These are phyloP conservation scores for Caracal caracal DNA, from an alignment of 2,113 vertebrate species.

Conservation along the genomic window DNA sequence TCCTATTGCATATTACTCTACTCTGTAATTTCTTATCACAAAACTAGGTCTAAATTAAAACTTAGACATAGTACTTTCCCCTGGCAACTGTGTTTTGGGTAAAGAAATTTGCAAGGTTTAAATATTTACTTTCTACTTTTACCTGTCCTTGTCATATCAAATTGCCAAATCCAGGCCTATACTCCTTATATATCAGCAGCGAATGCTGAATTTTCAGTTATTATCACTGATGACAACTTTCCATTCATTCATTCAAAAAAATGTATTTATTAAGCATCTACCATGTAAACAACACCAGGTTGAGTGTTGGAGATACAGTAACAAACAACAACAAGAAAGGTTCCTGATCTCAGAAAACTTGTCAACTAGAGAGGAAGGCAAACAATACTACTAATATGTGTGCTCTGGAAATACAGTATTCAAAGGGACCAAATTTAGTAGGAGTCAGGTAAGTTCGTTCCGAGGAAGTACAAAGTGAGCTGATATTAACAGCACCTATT, in stretches of 20 bases:
- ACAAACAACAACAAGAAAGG: background rate
- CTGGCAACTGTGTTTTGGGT: background rate
- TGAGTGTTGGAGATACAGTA: background rate
- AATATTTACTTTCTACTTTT: conserved; percentile 7
- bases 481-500: background rate
- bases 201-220: conserved; percentile 37
- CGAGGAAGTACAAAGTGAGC: background rate
- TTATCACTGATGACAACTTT: background rate
- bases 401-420: background rate
- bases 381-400: background rate
- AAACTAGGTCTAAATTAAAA: conserved; percentile 22
- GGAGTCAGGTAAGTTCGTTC: background rate
- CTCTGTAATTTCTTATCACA: background rate
- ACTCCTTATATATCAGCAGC: background rate
- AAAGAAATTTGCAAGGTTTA: conserved; percentile 16
- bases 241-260: background rate
- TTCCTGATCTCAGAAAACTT: background rate
- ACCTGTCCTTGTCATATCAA: background rate
- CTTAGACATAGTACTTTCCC: conserved; percentile 20
- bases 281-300: background rate
- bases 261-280: background rate
- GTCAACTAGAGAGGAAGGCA: background rate
- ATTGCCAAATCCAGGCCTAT: background rate
- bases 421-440: background rate
- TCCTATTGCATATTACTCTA: background rate